phyloP scores from a whole-genome alignment of 2,888 invertebrate species.

The Drosophila mettleri region DNA sequence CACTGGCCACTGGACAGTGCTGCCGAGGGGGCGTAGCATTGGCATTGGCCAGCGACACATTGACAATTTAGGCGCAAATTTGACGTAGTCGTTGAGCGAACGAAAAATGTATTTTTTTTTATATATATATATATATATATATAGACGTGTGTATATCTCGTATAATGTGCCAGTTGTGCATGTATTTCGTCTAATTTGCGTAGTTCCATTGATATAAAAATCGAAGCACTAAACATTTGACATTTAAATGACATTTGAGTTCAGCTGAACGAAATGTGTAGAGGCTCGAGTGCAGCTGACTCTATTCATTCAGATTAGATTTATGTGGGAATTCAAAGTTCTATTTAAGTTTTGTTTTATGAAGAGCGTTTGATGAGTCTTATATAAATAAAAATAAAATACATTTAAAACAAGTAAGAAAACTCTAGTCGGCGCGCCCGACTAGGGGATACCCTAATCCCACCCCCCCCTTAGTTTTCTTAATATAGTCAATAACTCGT shows the following conservation, averaged over 20 bases:
- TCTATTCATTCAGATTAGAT: background rate
- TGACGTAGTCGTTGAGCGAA: conserved; percentile 40
- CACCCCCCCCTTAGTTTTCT: too few species aligned
- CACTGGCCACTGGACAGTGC: background rate
- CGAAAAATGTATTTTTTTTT: conserved; percentile 41
- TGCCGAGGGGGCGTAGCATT: conserved; percentile 25
- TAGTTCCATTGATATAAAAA: conserved; percentile 59
- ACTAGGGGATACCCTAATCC: too few species aligned
- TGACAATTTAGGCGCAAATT: conserved; percentile 81
- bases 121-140: background rate
- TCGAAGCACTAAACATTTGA: conserved; percentile 56
- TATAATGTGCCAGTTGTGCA: conserved; percentile 14
- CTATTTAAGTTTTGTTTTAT: too few species aligned
- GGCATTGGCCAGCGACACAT: conserved; percentile 56
- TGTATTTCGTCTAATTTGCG: conserved; percentile 40
- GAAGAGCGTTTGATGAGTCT: too few species aligned
- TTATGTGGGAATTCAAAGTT: background rate
- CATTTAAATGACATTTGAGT: conserved; percentile 71
- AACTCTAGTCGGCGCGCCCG: too few species aligned
- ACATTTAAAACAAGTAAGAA: too few species aligned
- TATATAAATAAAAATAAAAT: too few species aligned
- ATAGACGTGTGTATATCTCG: background rate
- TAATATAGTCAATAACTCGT: too few species aligned
- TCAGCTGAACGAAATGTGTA: background rate
- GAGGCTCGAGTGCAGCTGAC: background rate